Base-by-base conservation (phyloP, 2,888 invertebrate genomes). In the Thysanoteuthis rhombus region DNA sequence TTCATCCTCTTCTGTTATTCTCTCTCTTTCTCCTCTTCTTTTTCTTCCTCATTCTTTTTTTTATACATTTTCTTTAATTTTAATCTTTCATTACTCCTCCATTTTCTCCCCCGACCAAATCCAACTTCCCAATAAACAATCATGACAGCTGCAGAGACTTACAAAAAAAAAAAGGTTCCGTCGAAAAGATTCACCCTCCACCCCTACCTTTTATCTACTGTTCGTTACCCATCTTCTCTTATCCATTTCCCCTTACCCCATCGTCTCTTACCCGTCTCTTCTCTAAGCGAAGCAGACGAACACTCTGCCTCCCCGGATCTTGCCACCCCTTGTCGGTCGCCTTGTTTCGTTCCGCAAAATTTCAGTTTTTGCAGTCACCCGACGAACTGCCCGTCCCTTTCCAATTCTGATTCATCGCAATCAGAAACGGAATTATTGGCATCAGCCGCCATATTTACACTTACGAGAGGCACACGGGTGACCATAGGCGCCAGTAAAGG, bases 311-410 rank as follows among this genome's bases (percentile, higher is more conserved):
- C 75, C 75, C 75, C 75, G n/a, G 36, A 75, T 36, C n/a, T 75
- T n/a, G 1, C n/a, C n/a, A 36, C n/a, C 75, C n/a, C 75, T 75
- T 75, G n/a, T 75, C 75, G n/a, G 75, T 12, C n/a, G 75, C 12
- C 75, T 75, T 75, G 75, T 75, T 75, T n/a, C 75, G 75, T 75
- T 75, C 75, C n/a, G 75, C n/a, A 75, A 75, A 75, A n/a, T n/a
- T 75, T 75, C 75, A 75, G 75, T 75, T n/a, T 75, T 75, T 75
- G 75, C 75, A 75, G 75, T 75, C n/a, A n/a, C n/a, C 75, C 75
- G n/a, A n/a, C n/a, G 75, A 75, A 75, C n/a, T 75, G 75, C 75
- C n/a, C 75, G 75, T 75, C n/a, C 75, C n/a, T n/a, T n/a, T 75
- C 75, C 75, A 75, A 75, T n/a, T 75, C 75, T n/a, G 75, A 75